These are phyloP conservation scores for Blastomussa wellsi DNA, from an alignment of 92 coral and sea anemone species.

Conservation along the genomic window DNA sequence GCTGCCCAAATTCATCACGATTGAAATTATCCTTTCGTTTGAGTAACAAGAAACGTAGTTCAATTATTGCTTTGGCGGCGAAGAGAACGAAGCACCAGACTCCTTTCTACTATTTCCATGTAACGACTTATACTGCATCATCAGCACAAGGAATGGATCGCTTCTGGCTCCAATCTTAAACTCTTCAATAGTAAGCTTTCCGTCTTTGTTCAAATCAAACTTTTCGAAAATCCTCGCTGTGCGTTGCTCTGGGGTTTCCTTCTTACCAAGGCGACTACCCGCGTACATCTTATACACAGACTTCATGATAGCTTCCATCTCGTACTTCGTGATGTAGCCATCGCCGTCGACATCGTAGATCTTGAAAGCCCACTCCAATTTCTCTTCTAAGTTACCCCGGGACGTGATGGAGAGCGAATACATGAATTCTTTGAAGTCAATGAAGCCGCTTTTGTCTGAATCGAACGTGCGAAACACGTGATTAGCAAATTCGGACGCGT, in stretches of 20 bases:
- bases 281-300: slow-evolving; percentile 81
- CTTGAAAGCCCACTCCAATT: slow-evolving; percentile 94
- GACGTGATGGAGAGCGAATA: slow-evolving; percentile 88
- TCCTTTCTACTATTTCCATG: slow-evolving; percentile 7
- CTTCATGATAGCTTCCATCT: slow-evolving; percentile 83
- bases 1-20: neutral
- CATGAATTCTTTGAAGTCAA: slow-evolving; percentile 95
- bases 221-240: slow-evolving; percentile 82
- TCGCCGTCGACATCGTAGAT: slow-evolving; percentile 94
- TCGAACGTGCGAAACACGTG: slow-evolving; percentile 97
- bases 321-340: slow-evolving; percentile 78
- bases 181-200: slow-evolving; percentile 80
- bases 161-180: slow-evolving; percentile 84
- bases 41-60: neutral
- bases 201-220: slow-evolving; percentile 83
- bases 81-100: slow-evolving; percentile 15
- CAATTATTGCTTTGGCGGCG: neutral
- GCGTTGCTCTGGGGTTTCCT: slow-evolving; percentile 78
- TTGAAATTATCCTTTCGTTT: neutral
- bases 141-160: slow-evolving; percentile 88
- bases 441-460: slow-evolving; percentile 78
- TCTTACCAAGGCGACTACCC: slow-evolving; percentile 50
- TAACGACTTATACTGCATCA: slow-evolving; percentile 79
- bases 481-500: slow-evolving; percentile 82
- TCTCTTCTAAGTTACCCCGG: slow-evolving; percentile 91